Percentiles rank a stretch among this genome's conserved stretches.
Conservation (phyloP, 2,888 invertebrate species). For the Bibio marci region DNA sequence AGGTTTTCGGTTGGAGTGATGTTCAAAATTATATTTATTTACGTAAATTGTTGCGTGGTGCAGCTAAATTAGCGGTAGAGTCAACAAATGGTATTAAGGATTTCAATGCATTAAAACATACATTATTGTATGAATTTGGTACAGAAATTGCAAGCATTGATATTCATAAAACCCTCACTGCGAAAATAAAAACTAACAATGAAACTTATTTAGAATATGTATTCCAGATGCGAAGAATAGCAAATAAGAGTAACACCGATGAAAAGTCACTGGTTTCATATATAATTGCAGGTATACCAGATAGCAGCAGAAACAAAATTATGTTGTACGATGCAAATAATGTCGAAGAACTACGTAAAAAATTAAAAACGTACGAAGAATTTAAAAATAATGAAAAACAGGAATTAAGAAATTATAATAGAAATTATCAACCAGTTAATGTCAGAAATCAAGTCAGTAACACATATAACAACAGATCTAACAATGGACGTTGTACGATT, state of each 20-base stretch:
- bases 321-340: slow-evolving; percentile 1
- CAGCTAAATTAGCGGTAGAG: slow-evolving; percentile 5
- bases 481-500: slow-evolving; percentile 2
- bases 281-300: slow-evolving; percentile 6
- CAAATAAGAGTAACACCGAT: slow-evolving; percentile 6
- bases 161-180: slow-evolving; percentile 5
- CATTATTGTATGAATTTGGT: slow-evolving; percentile 4
- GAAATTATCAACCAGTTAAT: neutral
- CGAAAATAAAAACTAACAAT: slow-evolving; percentile 3
- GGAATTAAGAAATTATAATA: neutral
- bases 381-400: neutral
- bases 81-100: neutral
- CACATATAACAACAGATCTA: no score
- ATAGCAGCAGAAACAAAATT: slow-evolving; percentile 7
- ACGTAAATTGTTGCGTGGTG: slow-evolving; percentile 6
- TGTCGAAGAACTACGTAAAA: neutral
- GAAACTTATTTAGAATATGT: slow-evolving; percentile 7
- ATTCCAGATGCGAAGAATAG: slow-evolving; percentile 8
- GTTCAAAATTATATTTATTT: slow-evolving; percentile 8
- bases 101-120: slow-evolving; percentile 4
- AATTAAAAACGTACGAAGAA: neutral
- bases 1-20: slow-evolving; percentile 3
- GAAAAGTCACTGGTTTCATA: slow-evolving; percentile 7
- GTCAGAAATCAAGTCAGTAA: no score
- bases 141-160: slow-evolving; percentile 4